These are phyloP conservation scores for Drosophila tani DNA, from an alignment of 1,140 invertebrate genomes.

Conservation along the genomic window DNA sequence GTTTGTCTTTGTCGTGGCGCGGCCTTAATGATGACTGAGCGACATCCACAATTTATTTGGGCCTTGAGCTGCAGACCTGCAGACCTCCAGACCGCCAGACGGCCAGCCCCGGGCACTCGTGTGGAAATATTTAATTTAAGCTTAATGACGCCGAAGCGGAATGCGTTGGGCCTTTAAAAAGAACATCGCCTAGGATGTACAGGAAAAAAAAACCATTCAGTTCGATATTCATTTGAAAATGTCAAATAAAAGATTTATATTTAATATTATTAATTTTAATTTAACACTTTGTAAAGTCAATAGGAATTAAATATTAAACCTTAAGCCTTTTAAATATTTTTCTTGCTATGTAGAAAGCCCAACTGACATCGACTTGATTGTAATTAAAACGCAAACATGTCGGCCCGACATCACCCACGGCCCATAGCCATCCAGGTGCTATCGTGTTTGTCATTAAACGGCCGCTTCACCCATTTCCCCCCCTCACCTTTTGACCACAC, in stretches of 20 bases:
- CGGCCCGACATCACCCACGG: slow-evolving; percentile 5
- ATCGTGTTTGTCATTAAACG: slow-evolving; percentile 75
- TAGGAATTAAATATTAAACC: neutral
- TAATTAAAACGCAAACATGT: slow-evolving; percentile 79
- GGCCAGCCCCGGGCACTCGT: slow-evolving; percentile 47
- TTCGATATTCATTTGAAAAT: neutral
- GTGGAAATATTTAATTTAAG: slow-evolving; percentile 83
- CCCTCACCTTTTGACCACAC: slow-evolving; percentile 20
- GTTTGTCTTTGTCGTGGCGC: slow-evolving; percentile 74
- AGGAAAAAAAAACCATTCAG: neutral
- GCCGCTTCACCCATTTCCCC: slow-evolving; percentile 14
- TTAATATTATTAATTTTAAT: too few species aligned
- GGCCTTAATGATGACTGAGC: slow-evolving; percentile 82
- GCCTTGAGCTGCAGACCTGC: slow-evolving; percentile 40
- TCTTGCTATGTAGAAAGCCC: neutral
- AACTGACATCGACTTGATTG: slow-evolving; percentile 61
- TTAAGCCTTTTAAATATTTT: neutral
- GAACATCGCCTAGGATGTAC: slow-evolving; percentile 17
- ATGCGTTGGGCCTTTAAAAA: slow-evolving; percentile 70
- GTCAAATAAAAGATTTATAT: neutral
- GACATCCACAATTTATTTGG: slow-evolving; percentile 80
- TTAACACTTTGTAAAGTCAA: rapidly evolving
- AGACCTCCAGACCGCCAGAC: slow-evolving; percentile 12
- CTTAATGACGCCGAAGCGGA: slow-evolving; percentile 77
- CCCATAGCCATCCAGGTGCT: slow-evolving; percentile 26